Base-by-base conservation (phyloP, 1,140 invertebrate genomes). In the Drosophila elegans region DNA sequence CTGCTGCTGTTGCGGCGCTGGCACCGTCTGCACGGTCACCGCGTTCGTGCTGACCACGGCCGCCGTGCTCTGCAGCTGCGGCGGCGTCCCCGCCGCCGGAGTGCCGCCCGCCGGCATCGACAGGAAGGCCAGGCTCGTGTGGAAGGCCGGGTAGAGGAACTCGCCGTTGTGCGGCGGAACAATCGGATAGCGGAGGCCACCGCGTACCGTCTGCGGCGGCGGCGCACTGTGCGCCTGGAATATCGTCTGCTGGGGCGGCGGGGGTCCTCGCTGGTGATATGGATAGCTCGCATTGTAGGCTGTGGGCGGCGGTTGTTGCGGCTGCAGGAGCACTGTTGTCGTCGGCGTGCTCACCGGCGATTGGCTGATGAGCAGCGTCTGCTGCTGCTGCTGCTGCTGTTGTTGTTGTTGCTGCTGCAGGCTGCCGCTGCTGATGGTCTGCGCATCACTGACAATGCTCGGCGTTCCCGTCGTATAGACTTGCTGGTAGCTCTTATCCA, bases 131-230 rank as follows among this genome's bases (percentile, higher is more conserved):
- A 85, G 48, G 13, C 72, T 93, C 90, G 74, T 89, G 80, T 89
- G 93, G 93, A 86, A 93, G 84, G 76, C 48, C 69, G 73, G 94
- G 91, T 92, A 90, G 83, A 91, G 67, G 78, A 93, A 73, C 81
- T 93, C 88, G 42, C 91, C 77, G 72, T 93, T 76, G 90, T 82
- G 83, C n/a, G 75, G 79, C 80, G 93, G 78, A 16, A 57, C 93
- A 81, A 91, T 90, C 92, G 83, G 93, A 77, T 61, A 91, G 73
- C 79, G 93, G 82, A 75, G 94, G 91, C 74, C 93, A 91, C 48
- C 92, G n/a, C 83, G 85, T 45, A 90, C 45, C 16, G 85, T 91
- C 27, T 93, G 93, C 38, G 92, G 81, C 12, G 76, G 56, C 83
- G 72, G 81, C 13, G 76, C 93, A 64, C 60, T 63, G 39, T 94